Base-by-base conservation (phyloP, 2,888 invertebrate genomes). In the Hemaris fuciformis region DNA sequence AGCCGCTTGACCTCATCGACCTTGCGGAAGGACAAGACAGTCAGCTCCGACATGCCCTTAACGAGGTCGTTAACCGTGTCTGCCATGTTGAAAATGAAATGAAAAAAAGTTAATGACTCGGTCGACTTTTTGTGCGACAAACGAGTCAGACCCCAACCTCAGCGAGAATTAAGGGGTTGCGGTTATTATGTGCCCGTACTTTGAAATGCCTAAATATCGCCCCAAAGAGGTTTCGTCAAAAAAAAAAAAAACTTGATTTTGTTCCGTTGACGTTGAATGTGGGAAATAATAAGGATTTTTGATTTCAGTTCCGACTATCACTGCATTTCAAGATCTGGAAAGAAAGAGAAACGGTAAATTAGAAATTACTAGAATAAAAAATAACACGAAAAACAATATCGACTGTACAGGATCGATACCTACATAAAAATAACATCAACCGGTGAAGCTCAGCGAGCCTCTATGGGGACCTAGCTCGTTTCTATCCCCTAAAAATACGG, bases 291-390 rank as follows among this genome's bases (percentile, higher is more conserved):
- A 79, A 81, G 76, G 74, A 75, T 75, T 77, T 68, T 65, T 63
- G 64, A 69, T 77, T 72, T 80, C 78, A 66, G 76, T 61, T 66
- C n/a, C 65, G 79, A 82, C 77, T 85, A 82, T 88, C 83, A 89
- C 88, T 88, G 89, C 91, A 91, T 91, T 77, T 89, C 91, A 91
- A 90, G 90, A 91, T 87, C 91, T 92, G 91, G 57, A 91, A 80
- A 60, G 70, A 64, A 72, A 57, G 75, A 71, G 75, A 64, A 6
- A n/a, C 13, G 15, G 45, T 48, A 18, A 18, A 10, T 46, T 57
- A n/a, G n/a, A n/a, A n/a, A n/a, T n/a, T n/a, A n/a, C n/a, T n/a
- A n/a, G n/a, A n/a, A n/a, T n/a, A n/a, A n/a, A n/a, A n/a, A n/a
- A n/a, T n/a, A n/a, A n/a, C n/a, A n/a, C n/a, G n/a, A n/a, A n/a